Base-by-base conservation (phyloP, 2,113 vertebrate species). In the Coreoperca whiteheadi region DNA sequence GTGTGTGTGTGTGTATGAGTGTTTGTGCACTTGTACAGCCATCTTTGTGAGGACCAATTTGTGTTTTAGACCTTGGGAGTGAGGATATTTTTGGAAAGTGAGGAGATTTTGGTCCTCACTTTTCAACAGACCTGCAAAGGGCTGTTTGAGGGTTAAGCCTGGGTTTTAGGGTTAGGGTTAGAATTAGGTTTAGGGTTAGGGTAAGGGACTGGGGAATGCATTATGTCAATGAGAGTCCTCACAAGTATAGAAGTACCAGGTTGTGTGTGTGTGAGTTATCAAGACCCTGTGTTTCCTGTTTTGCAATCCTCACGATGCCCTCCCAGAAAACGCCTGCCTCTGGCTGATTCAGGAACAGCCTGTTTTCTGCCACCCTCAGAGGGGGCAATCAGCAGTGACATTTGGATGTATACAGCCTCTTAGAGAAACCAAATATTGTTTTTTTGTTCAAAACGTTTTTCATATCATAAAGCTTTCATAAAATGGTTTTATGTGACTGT, bases 231-330 rank as follows among this genome's bases (percentile, higher is more conserved):
- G n/a, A n/a, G n/a, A n/a, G n/a, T n/a, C n/a, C n/a, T n/a, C n/a
- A n/a, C n/a, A n/a, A n/a, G n/a, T n/a, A n/a, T n/a, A n/a, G n/a
- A n/a, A n/a, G n/a, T n/a, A n/a, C n/a, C n/a, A n/a, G n/a, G n/a
- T n/a, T 75, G 48, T 77, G 75, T 70, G 63, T 66, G 81, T 46
- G 39, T 57, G 77, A 78, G 39, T 89, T 93, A 92, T 94, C 87
- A 88, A 81, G 85, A 88, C 90, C 84, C 83, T 92, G 90, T 91
- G 91, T 91, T 94, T 94, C 93, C 94, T 94, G 94, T 94, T 94
- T 91, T 89, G 91, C 91, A 94, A 92, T 91, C 88, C 85, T 88
- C 76, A 63, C 66, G 67, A 59, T 84, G 81, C 65, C 87, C 88
- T 93, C 77, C 81, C 78, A 77, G 82, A 90, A 84, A 93, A 91